Evolutionary conservation across 2,113 vertebrate genomes (phyloP), one percentile per base, ranked within the genome.

Genomic region (Gobiocypris rarus): DNA sequence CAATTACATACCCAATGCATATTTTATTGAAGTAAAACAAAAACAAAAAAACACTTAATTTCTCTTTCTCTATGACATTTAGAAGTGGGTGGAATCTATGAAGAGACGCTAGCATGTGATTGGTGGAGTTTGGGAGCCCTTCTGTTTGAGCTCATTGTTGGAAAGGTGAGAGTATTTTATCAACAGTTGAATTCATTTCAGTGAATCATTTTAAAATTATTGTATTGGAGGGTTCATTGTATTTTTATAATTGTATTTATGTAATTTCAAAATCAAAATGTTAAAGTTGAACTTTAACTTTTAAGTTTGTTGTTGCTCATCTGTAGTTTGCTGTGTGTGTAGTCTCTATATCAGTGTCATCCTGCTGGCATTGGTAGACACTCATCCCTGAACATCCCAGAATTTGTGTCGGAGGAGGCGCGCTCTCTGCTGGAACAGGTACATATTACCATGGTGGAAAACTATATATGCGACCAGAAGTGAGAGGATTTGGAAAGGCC

Each of bases 81-180:
- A 99, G 98, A 99, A 95, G 96, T 99, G 93, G 98, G 97, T 8
- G 95, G 97, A 73, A 97, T 98, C 89, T 87, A 93, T 0, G 97
- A 98, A 93, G 97, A 99, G 94, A 98, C 96, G 0, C 93, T 96
- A 80, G 96, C 97, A 14, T 99, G 97, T 84, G 98, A 99, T 93
- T 99, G 98, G 98, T 99, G 98, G 98, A 99, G 98, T 90, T 91
- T 99, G 85, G 98, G 98, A 52, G 97, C 97, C 86, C 95, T 99
- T 92, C 95, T 99, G 86, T 99, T 97, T 89, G 98, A 99, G 90
- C 96, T 99, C 41, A 95, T 99, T 86, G 97, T 97, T 0, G 96
- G 98, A 89, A 98, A 93, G 97, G 98, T 99, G 94, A 89, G 95
- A 56, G n/a, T 43, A 24, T 71, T n/a, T 71, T 9, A 34, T 54